A percentile compares a stretch with the other conserved stretches of the same genome.
Conservation (phyloP, 2,113 vertebrate species). For the Pygoscelis antarcticus region DNA sequence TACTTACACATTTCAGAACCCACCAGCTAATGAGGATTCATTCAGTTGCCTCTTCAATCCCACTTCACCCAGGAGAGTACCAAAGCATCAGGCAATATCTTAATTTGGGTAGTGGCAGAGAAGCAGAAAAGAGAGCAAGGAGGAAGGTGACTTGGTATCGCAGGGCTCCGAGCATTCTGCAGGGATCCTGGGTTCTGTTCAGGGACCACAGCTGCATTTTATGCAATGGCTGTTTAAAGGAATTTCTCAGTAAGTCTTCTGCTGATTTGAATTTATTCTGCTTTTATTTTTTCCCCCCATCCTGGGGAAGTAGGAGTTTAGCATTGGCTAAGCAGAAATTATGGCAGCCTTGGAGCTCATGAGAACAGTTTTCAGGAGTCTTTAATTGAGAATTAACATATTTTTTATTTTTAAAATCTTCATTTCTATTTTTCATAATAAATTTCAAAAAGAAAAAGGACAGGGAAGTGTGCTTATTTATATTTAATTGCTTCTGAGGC, state of each 20-base stretch:
- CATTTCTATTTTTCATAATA: background rate
- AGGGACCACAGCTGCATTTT: background rate
- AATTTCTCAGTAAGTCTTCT: background rate
- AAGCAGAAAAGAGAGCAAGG: background rate
- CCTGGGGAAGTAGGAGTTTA: background rate
- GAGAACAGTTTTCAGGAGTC: background rate
- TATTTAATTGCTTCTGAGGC: background rate
- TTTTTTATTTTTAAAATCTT: background rate
- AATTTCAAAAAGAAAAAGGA: background rate
- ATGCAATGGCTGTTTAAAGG: background rate
- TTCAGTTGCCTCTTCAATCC: background rate
- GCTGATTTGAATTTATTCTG: background rate
- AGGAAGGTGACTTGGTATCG: background rate
- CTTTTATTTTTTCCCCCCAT: background rate
- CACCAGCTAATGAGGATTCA: background rate
- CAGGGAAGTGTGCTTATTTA: background rate
- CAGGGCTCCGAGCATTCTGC: background rate
- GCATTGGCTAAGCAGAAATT: background rate
- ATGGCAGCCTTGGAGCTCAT: background rate
- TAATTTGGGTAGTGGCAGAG: background rate
- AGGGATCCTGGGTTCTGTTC: background rate
- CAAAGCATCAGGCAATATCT: background rate
- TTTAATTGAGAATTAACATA: background rate
- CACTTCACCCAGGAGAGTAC: background rate
- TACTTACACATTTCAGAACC: background rate